Evolutionary conservation across 2,888 invertebrate species (phyloP).

Genomic region (Erebia epiphron): DNA sequence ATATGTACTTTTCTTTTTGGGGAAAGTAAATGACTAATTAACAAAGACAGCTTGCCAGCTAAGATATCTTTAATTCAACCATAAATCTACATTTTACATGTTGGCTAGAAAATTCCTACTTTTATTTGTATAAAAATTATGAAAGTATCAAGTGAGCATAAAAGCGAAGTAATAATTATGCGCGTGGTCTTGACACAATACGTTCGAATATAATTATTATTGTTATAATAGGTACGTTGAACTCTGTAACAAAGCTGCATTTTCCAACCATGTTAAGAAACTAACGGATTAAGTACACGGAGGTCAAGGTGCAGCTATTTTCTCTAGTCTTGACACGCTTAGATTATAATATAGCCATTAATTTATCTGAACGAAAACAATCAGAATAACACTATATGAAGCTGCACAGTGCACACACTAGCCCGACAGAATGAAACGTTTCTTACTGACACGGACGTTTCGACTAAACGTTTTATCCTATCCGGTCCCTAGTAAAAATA

Average conservation of each 20-base stretch:
- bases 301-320: constrained; percentile 3
- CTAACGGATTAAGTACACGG: not conserved
- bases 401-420: too few relatives aligned
- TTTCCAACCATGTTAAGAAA: constrained; percentile 6
- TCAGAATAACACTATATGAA: too few relatives aligned
- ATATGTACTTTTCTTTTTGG: constrained; percentile 11
- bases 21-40: constrained; percentile 14
- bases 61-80: not conserved
- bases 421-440: too few relatives aligned
- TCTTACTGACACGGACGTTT: too few relatives aligned
- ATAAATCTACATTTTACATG: constrained; percentile 11
- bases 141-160: not conserved
- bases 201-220: not conserved
- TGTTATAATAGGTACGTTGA: not conserved
- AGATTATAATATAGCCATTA: not conserved
- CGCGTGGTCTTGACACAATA: constrained; percentile 4
- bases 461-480: too few relatives aligned
- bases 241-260: not conserved
- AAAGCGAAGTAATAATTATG: constrained; percentile 3
- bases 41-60: not conserved
- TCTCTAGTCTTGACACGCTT: not conserved
- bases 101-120: not conserved
- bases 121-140: not conserved
- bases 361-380: not conserved
- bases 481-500: too few relatives aligned